Percentiles rank a stretch among this genome's conserved stretches.
Conservation (phyloP, 2,888 invertebrate species). For the Micoletzkya japonica region DNA sequence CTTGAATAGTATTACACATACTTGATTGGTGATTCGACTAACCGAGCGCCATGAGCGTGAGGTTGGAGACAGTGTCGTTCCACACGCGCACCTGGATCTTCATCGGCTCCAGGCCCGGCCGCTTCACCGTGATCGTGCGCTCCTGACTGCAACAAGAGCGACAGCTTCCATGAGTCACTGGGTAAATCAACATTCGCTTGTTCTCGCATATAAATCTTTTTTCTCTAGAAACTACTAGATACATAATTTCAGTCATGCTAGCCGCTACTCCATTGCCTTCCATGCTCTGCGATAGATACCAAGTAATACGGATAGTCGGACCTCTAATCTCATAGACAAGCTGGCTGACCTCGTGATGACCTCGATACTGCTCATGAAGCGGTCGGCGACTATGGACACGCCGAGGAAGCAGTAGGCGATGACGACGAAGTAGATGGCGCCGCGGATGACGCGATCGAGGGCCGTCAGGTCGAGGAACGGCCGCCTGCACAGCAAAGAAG, state of each 20-base stretch:
- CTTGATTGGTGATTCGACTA: conserved; percentile 18
- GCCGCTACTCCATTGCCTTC: too few species aligned
- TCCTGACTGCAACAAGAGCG: conserved; percentile 71
- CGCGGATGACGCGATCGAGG: conserved; percentile 70
- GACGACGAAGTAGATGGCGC: conserved; percentile 83
- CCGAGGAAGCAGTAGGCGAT: conserved; percentile 95
- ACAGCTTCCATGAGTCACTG: neutral
- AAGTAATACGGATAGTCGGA: neutral
- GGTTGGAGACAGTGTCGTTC: conserved; percentile 98
- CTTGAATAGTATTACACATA: neutral
- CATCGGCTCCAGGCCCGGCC: conserved; percentile 83
- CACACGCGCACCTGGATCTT: conserved; percentile 86
- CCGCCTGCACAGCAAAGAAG: conserved; percentile 45
- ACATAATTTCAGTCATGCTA: too few species aligned
- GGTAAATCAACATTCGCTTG: neutral
- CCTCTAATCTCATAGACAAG: neutral
- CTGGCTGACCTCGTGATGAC: conserved; percentile 77
- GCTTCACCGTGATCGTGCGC: conserved; percentile 87
- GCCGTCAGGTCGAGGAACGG: conserved; percentile 58
- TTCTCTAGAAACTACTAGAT: neutral
- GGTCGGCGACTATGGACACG: conserved; percentile 95
- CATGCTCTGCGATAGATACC: neutral
- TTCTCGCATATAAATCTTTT: too few species aligned
- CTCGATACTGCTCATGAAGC: conserved; percentile 99
- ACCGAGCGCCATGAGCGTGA: conserved; percentile 91